Evolutionary conservation across 2,888 invertebrate species (phyloP), one percentile per base, ranked within the genome.

Genomic region (Pyrochroa serraticornis): DNA sequence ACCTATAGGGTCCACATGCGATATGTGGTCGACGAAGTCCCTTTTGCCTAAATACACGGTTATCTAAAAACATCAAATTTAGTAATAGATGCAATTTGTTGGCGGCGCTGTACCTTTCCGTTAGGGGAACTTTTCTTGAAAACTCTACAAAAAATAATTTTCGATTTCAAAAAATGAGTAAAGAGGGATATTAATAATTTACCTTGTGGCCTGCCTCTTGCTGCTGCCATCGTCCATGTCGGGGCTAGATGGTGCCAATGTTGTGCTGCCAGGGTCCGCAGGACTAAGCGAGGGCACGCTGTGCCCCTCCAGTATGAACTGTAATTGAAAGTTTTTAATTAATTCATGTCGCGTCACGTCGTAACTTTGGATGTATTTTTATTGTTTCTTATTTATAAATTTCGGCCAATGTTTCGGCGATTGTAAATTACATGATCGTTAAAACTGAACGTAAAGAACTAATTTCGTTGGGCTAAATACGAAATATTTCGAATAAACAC

Each of bases 81-180:
- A 34, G 14, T 12, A 39, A 9, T 2, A 39, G 8, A 3, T 12
- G 13, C 7, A 2, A 8, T 6, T 39, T 39, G 38, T 8, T 6
- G 10, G 5, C 12, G 38, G 9, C 7, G 7, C 13, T 10, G 79
- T 80, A 91, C 91, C 86, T 95, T 96, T 75, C 95, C 95, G 85
- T 97, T 97, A 48, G 95, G 95, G 61, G 95, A 95, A 80, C 95
- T 95, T 81, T 97, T 97, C 84, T 97, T 97, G 83, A 96, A 97
- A 47, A 97, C 97, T 79, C 95, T 89, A 82, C n/a, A 34, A 82
- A 82, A 64, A 62, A 66, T 34, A n/a, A 35, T 35, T 46, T 5
- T 44, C 1, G 12, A n/a, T 35, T 46, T 35, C 5, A 5, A 22
- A 22, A 22, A 22, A 22, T 22, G n/a, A n/a, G n/a, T 22, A 22